Evolutionary conservation across 2,888 invertebrate species (phyloP).

Genomic region (Callinectes sapidus): DNA sequence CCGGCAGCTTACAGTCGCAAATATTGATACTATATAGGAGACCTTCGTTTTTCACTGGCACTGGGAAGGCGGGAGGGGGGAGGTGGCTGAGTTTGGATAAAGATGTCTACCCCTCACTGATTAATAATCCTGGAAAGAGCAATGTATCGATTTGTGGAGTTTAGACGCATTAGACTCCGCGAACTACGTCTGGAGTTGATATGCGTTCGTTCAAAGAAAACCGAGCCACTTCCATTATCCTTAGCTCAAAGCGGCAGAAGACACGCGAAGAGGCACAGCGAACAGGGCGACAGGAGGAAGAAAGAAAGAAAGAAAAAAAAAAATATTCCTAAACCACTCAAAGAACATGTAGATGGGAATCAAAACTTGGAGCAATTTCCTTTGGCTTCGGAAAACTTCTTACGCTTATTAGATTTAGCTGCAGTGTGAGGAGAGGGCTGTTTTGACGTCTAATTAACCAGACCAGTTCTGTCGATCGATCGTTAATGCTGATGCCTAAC

Average conservation of each 20-base stretch:
- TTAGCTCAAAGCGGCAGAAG: not conserved
- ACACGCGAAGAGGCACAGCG: not conserved
- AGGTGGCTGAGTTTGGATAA: no score
- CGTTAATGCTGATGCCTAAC: slow-evolving; percentile 20
- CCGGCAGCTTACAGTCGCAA: not conserved
- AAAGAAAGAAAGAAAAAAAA: slow-evolving; percentile 13
- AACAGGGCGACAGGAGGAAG: not conserved
- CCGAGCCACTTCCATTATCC: not conserved
- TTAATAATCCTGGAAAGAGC: slow-evolving; percentile 27
- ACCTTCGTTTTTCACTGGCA: not conserved
- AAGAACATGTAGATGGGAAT: slow-evolving; percentile 53
- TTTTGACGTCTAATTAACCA: slow-evolving; percentile 56
- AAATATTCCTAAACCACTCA: slow-evolving; percentile 37
- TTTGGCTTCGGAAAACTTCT: slow-evolving; percentile 40
- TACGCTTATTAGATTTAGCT: slow-evolving; percentile 58
- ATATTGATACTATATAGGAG: not conserved
- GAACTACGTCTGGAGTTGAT: slow-evolving; percentile 5
- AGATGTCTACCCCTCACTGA: slow-evolving; percentile 20
- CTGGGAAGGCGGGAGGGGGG: no score
- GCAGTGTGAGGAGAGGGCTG: slow-evolving; percentile 54
- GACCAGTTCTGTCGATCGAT: slow-evolving; percentile 48
- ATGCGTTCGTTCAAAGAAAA: not conserved
- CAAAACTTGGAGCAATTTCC: slow-evolving; percentile 50
- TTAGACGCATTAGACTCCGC: not conserved
- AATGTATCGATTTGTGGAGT: slow-evolving; percentile 18